These are phyloP conservation scores for Himalopsyche anomala DNA, from an alignment of 2,888 invertebrate species.

Conservation along the genomic window DNA sequence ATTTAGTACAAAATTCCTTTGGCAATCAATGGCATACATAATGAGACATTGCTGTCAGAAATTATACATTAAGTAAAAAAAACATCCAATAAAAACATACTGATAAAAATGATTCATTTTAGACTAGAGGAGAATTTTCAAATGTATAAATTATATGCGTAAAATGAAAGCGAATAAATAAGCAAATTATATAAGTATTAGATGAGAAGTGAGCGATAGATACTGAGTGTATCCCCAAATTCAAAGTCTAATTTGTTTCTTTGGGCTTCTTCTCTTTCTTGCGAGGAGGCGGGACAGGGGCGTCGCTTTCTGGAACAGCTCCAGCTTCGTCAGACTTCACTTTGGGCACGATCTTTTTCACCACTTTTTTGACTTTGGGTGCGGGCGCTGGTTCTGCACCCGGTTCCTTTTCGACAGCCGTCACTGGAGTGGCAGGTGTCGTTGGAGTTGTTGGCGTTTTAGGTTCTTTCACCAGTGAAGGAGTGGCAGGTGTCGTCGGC, in stretches of 20 bases:
- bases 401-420: slow-evolving; percentile 17
- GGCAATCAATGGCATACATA: slow-evolving; percentile 60
- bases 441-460: slow-evolving; percentile 55
- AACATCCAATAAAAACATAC: slow-evolving; percentile 57
- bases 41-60: slow-evolving; percentile 57
- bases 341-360: slow-evolving; percentile 74
- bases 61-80: slow-evolving; percentile 53
- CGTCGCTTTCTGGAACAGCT: slow-evolving; percentile 57
- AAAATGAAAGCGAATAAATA: slow-evolving; percentile 49
- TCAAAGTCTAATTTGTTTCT: slow-evolving; percentile 69
- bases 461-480: neutral
- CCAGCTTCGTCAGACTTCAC: slow-evolving; percentile 67
- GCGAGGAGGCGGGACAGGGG: slow-evolving; percentile 76
- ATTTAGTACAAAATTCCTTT: slow-evolving; percentile 65
- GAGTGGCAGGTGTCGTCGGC: slow-evolving; percentile 59
- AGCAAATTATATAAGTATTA: slow-evolving; percentile 38
- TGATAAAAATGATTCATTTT: slow-evolving; percentile 52
- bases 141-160: slow-evolving; percentile 43
- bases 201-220: neutral
- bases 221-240: neutral
- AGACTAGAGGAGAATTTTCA: slow-evolving; percentile 55
- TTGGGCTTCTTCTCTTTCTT: slow-evolving; percentile 78
- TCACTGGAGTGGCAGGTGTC: neutral
- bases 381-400: slow-evolving; percentile 49
- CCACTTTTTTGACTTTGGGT: slow-evolving; percentile 75